These are phyloP conservation scores for Barnardius zonarius DNA, from an alignment of 2,113 vertebrate species.

Conservation along the genomic window DNA sequence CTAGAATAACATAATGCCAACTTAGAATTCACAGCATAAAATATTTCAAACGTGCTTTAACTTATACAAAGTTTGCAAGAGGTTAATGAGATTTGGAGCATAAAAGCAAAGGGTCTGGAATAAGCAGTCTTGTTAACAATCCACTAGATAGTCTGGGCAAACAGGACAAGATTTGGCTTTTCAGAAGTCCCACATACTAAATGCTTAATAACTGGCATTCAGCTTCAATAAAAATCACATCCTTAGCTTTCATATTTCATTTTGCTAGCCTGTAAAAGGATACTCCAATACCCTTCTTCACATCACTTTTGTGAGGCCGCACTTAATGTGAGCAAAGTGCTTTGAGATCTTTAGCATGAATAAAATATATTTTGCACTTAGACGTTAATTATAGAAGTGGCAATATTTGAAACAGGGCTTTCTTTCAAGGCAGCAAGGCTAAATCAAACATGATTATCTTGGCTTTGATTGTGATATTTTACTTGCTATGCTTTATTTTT, in stretches of 20 bases:
- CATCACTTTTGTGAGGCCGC: background rate
- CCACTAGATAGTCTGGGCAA: background rate
- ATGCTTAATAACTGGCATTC: background rate
- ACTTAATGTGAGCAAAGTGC: conserved; percentile 10
- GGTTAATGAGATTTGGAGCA: background rate
- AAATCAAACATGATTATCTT: conserved; percentile 62
- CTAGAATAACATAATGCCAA: background rate
- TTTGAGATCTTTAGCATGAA: conserved; percentile 41
- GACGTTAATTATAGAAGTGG: conserved; percentile 40
- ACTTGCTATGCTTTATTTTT: conserved; percentile 44
- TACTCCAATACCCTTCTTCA: background rate
- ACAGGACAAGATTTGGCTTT: background rate
- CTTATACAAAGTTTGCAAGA: background rate
- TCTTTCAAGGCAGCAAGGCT: conserved; percentile 42
- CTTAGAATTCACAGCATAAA: background rate
- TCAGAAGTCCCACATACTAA: background rate
- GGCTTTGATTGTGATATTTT: conserved; percentile 51
- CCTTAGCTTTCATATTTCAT: background rate
- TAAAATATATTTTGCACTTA: conserved; percentile 57
- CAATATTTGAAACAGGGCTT: conserved; percentile 50
- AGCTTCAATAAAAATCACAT: background rate
- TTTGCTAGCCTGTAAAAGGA: background rate
- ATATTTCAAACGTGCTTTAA: background rate
- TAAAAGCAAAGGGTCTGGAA: background rate
- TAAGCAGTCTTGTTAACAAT: background rate